Percentiles rank a stretch among this genome's conserved stretches.
These are phyloP conservation scores for Desoria tigrina DNA, from an alignment of 2,888 invertebrate genomes.

Conservation along the genomic window DNA sequence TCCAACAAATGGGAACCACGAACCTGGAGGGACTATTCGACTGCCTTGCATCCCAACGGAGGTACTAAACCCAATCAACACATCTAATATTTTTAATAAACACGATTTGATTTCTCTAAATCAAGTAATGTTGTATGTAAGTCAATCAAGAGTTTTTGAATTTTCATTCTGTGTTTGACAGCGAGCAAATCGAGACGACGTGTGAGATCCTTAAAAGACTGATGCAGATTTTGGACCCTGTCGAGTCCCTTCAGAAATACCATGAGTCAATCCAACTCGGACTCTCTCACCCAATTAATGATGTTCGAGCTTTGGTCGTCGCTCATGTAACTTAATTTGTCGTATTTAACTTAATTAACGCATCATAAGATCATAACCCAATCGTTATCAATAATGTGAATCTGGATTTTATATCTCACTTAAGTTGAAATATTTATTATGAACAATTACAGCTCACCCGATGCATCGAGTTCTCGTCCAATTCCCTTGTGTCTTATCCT, in stretches of 20 bases:
- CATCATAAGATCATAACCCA: too few species aligned
- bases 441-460: slow-evolving; percentile 37
- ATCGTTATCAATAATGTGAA: neutral
- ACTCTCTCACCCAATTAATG: slow-evolving; percentile 43
- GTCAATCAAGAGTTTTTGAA: neutral
- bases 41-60: slow-evolving; percentile 42
- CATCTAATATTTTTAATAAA: neutral
- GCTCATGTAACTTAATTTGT: slow-evolving; percentile 39
- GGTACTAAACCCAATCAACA: slow-evolving; percentile 17
- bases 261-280: slow-evolving; percentile 48
- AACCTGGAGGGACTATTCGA: slow-evolving; percentile 48
- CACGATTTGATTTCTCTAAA: slow-evolving; percentile 1
- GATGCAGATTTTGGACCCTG: slow-evolving; percentile 48
- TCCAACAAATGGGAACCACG: slow-evolving; percentile 32
- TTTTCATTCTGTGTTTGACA: slow-evolving; percentile 19
- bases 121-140: too few species aligned
- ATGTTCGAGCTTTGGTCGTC: slow-evolving; percentile 46
- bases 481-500: slow-evolving; percentile 29
- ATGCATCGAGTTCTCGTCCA: slow-evolving; percentile 36
- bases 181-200: slow-evolving; percentile 43
- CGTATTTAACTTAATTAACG: too few species aligned
- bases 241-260: slow-evolving; percentile 43
- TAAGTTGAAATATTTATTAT: neutral
- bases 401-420: neutral
- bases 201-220: slow-evolving; percentile 50